Base-by-base conservation (phyloP, 1,140 invertebrate genomes). In the Ericerus pela region DNA sequence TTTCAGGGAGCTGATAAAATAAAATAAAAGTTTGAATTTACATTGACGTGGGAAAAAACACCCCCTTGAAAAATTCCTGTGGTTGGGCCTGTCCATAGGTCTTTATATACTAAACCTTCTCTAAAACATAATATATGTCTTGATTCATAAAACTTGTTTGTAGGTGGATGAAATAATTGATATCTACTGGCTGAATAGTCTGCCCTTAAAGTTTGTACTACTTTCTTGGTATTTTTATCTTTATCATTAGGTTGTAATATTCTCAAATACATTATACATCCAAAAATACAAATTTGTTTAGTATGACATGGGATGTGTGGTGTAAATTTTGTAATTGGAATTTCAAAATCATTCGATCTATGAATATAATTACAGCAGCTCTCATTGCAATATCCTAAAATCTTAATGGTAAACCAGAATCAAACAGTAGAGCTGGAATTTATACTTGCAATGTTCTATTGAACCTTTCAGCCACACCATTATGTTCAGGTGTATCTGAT, bases 311-410 rank as follows among this genome's bases (percentile, higher is more conserved):
- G n/a, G n/a, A n/a, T n/a, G n/a, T n/a, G n/a, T n/a, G n/a, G n/a
- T n/a, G n/a, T n/a, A n/a, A n/a, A n/a, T n/a, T n/a, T n/a, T n/a
- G n/a, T n/a, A n/a, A n/a, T n/a, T n/a, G n/a, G n/a, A n/a, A n/a
- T n/a, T n/a, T n/a, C n/a, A n/a, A n/a, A n/a, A n/a, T n/a, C n/a
- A n/a, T n/a, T 47, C 20, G 41, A 47, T 22, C 26, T 47, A 24
- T 47, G 41, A 55, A 57, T 12, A 66, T 27, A 54, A 65, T 22
- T 5, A 11, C 36, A 12, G 51, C 54, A 1, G 43, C 52, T 14
- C 20, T 22, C 10, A 56, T 33, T 20, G 72, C 70, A 60, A 74
- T 68, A 10, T 61, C 62, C 70, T 70, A 73, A 58, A 70, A 65
- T 1, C 2, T 52, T 38, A 67, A 66, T n/a, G 8, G 55, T 36